Conservation (phyloP, 2,113 vertebrate genomes). For the Cololabis saira region DNA sequence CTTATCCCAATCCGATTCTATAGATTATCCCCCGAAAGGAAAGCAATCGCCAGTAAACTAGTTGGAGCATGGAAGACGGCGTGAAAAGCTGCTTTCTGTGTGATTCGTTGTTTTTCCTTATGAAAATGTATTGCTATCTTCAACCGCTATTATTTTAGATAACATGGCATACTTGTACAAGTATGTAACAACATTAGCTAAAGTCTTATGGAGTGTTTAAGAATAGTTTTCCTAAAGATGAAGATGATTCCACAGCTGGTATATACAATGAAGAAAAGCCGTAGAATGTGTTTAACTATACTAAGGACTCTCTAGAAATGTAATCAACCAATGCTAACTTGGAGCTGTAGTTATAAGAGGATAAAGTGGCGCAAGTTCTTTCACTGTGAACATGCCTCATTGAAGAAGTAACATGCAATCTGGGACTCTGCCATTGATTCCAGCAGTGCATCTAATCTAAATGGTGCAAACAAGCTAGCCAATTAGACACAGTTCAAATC, state of each 20-base stretch:
- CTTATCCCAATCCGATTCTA: conserved; percentile 77
- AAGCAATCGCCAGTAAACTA: conserved; percentile 53
- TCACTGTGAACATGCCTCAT: conserved; percentile 50
- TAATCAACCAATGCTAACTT: conserved; percentile 10
- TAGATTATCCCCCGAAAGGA: conserved; percentile 71
- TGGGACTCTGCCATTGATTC: conserved; percentile 67
- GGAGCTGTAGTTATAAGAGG: conserved; percentile 3
- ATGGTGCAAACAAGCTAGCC: conserved; percentile 64
- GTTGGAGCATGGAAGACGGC: conserved; percentile 13
- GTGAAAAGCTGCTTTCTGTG: conserved; percentile 43
- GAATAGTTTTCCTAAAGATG: not conserved
- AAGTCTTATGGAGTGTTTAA: not conserved
- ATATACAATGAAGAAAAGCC: not conserved
- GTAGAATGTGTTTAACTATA: not conserved
- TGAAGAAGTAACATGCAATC: conserved; percentile 66
- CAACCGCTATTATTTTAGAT: conserved; percentile 25
- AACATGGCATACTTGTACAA: conserved; percentile 30
- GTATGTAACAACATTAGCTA: not conserved
- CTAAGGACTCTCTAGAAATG: not conserved
- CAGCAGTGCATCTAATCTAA: conserved; percentile 76
- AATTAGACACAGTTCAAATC: conserved; percentile 76
- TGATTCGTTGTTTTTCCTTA: conserved; percentile 38
- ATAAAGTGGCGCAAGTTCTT: conserved; percentile 27
- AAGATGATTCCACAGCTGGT: not conserved
- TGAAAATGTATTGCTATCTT: conserved; percentile 18